Percentiles rank a stretch among this genome's conserved stretches.
Evolutionary conservation across 2,113 vertebrate genomes (phyloP).

Genomic region (Pterocles burchelli): DNA sequence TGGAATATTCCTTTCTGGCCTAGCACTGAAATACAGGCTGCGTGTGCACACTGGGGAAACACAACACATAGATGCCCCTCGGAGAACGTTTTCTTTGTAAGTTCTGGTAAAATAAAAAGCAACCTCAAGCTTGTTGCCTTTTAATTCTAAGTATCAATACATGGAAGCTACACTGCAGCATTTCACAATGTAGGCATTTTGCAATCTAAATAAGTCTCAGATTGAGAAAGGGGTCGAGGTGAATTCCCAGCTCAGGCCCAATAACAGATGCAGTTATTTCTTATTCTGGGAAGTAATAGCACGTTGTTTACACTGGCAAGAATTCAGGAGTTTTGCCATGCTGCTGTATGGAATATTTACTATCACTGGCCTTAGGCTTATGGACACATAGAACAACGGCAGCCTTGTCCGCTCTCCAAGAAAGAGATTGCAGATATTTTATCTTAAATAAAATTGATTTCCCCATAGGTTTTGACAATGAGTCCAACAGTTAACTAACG

Average conservation of each 20-base stretch:
- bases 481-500: neutral
- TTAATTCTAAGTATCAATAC: neutral
- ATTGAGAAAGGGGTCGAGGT: neutral
- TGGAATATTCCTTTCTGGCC: neutral
- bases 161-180: neutral
- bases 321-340: neutral
- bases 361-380: neutral
- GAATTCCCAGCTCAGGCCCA: neutral
- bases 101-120: neutral
- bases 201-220: neutral
- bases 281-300: neutral
- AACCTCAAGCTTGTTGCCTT: neutral
- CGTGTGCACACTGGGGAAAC: rapidly evolving
- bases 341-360: neutral
- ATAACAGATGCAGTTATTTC: neutral
- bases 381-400: rapidly evolving
- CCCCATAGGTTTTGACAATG: neutral
- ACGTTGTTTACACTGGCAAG: neutral
- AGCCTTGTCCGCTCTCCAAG: neutral
- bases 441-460: neutral
- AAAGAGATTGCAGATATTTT: neutral
- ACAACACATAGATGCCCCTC: rapidly evolving
- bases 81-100: rapidly evolving
- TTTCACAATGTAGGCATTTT: neutral
- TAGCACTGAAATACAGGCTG: neutral